Evolutionary conservation across 2,797 vertebrate species (phyloP).

Genomic region (Poeciliopsis gracilis): DNA sequence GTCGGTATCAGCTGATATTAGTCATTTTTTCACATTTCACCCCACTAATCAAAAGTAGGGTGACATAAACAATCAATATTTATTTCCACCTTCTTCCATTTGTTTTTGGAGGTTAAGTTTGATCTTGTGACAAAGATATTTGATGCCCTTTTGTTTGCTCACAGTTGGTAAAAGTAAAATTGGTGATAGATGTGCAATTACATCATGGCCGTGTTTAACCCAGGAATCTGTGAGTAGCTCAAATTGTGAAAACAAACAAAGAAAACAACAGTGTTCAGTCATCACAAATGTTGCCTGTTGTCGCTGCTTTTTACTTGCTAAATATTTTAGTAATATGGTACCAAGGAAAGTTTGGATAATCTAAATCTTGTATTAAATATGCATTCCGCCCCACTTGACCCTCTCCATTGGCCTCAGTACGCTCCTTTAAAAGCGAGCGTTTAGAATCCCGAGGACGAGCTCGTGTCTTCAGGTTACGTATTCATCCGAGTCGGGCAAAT

Average conservation of each 20-base stretch:
- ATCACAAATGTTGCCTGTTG: constrained; percentile 6
- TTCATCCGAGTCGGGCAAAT: constrained; percentile 48
- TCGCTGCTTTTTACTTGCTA: not conserved
- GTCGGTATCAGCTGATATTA: no score
- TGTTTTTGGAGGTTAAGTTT: no score
- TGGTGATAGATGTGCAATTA: not conserved
- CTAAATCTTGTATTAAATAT: constrained; percentile 34
- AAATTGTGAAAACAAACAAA: not conserved
- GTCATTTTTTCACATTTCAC: no score
- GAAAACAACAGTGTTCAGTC: not conserved
- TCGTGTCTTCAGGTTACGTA: constrained; percentile 51
- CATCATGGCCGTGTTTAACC: not conserved
- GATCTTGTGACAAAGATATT: no score
- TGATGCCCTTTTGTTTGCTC: no score
- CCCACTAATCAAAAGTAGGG: no score
- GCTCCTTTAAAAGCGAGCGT: constrained; percentile 47
- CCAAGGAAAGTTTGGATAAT: not conserved
- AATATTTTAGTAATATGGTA: not conserved
- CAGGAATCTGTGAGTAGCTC: not conserved
- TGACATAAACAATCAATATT: no score
- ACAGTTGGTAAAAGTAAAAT: not conserved
- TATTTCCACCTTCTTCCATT: no score
- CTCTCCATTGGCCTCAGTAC: constrained; percentile 1
- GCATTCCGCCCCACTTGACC: not conserved
- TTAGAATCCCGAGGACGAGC: constrained; percentile 35